Percentiles rank a stretch among this genome's conserved stretches.
Conservation (phyloP, 2,113 vertebrate species). For the Psilopsiagon aurifrons region DNA sequence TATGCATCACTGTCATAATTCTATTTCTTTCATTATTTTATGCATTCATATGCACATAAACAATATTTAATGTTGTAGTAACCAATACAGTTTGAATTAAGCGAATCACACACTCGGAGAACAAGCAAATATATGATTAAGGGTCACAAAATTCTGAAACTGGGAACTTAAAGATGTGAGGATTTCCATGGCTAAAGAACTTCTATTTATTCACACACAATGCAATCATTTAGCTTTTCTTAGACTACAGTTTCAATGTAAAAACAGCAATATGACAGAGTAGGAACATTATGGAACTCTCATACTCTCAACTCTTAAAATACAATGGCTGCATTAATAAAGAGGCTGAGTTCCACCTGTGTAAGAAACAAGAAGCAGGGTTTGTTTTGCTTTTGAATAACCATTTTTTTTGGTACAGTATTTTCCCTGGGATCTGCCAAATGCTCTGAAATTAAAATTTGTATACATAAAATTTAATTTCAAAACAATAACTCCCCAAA, state of each 20-base stretch:
- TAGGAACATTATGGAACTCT: not conserved
- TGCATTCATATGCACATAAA: not conserved
- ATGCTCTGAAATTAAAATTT: not conserved
- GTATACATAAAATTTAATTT: not conserved
- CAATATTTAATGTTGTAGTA: not conserved
- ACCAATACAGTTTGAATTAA: not conserved
- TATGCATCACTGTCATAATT: not conserved
- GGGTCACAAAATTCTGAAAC: not conserved
- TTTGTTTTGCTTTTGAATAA: not conserved
- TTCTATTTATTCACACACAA: not conserved
- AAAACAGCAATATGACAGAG: not conserved
- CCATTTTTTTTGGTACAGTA: not conserved
- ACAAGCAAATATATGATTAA: not conserved
- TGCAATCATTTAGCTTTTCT: not conserved
- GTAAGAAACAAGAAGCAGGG: not conserved
- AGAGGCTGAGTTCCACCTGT: not conserved
- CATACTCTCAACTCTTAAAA: not conserved
- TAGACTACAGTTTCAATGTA: not conserved
- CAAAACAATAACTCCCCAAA: not conserved
- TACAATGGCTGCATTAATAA: not conserved
- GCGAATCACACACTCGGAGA: not conserved
- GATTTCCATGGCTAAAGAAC: not conserved
- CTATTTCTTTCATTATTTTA: constrained; percentile 5
- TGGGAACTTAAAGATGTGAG: not conserved
- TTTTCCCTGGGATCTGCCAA: not conserved